Evolutionary conservation across 2,797 vertebrate genomes (phyloP).

Genomic region (Coregonus sp.): DNA sequence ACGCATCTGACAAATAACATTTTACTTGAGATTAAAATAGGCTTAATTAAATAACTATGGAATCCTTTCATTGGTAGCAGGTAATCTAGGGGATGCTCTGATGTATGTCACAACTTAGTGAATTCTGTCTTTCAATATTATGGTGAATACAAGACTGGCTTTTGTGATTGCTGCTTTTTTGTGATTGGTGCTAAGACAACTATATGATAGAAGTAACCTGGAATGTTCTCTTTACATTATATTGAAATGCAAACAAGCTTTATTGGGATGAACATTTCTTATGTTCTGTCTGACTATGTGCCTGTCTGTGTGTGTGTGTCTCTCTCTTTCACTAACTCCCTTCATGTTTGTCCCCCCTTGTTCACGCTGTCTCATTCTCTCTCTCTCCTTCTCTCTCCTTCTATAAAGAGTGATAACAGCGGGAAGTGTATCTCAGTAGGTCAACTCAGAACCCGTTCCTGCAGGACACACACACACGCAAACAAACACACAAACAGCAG

Average conservation of each 20-base stretch:
- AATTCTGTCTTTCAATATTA: not conserved
- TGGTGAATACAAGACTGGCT: not conserved
- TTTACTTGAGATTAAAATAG: not conserved
- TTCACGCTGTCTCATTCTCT: no score
- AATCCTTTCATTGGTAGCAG: not conserved
- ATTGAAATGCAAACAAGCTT: not conserved
- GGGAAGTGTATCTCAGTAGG: conserved; percentile 25
- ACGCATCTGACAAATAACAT: no score
- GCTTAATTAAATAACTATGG: not conserved
- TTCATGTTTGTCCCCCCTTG: no score
- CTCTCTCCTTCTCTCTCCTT: no score
- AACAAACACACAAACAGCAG: conserved; percentile 9
- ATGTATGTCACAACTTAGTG: not conserved
- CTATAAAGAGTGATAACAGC: no score
- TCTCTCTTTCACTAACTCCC: no score
- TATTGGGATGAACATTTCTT: not conserved
- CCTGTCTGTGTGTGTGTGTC: no score
- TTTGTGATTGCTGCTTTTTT: not conserved
- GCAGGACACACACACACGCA: conserved; percentile 17
- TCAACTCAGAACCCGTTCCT: conserved; percentile 23
- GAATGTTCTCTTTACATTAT: not conserved
- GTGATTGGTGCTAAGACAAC: not conserved
- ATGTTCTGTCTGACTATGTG: not conserved
- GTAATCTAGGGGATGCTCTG: not conserved
- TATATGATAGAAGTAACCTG: not conserved